Base-by-base conservation (phyloP, 2,113 vertebrate species). In the Athene noctua region DNA sequence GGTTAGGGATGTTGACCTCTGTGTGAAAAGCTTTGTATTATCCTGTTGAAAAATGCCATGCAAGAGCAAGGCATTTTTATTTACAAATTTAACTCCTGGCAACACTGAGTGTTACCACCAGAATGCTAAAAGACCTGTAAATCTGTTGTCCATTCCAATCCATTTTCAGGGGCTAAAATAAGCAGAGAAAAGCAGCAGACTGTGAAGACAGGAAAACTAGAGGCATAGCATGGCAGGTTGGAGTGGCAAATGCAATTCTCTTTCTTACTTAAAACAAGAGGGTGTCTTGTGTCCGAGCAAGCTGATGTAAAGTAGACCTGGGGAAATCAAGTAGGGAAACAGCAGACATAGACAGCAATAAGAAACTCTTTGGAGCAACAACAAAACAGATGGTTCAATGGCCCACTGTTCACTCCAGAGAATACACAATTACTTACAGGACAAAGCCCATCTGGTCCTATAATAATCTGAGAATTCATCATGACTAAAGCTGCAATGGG, bases 371-470 rank as follows among this genome's bases (percentile, higher is more conserved):
- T 90, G 84, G 96, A 95, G 67, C 51, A 92, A 91, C 78, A 87
- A 36, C 20, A 83, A 89, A 95, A 62, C 97, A 97, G 94, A 97
- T 96, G 96, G 89, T 90, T 82, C 84, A 74, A 29, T 78, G 84
- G 23, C 49, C 70, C 44, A 16, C 67, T 89, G 74, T 85, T 86
- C 84, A 91, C 92, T 94, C 66, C 58, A 91, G 89, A 96, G 94
- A 95, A 94, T 87, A 78, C 30, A 86, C 62, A 94, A 86, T 95
- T 95, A 92, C 74, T 95, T 95, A 96, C 71, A 92, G 94, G 92
- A 96, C 87, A 95, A 95, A 92, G 74, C 87, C 92, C 95, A 97
- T 97, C 95, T 97, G 94, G 92, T 86, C 81, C 86, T 90, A 54
- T 78, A 90, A 97, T 83, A 91, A 91, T 80, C 32, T 90, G 74